These are phyloP conservation scores for Sebastiscus tertius DNA, from an alignment of 2,797 vertebrate species.

Conservation along the genomic window DNA sequence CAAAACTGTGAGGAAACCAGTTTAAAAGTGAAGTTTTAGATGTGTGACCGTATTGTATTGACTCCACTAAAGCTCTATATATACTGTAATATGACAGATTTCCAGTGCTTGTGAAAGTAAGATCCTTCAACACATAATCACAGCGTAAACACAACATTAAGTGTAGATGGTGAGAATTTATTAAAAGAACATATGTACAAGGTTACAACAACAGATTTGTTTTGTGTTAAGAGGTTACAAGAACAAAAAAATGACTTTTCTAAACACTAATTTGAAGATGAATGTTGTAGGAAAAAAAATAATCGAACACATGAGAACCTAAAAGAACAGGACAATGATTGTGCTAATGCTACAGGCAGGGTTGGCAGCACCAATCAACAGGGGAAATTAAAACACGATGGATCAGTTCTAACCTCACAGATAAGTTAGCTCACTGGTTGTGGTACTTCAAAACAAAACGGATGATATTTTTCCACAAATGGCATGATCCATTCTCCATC, in stretches of 20 bases:
- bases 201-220: constrained; percentile 43
- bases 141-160: not conserved
- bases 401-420: constrained; percentile 40
- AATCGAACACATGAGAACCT: constrained; percentile 32
- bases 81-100: not conserved
- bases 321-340: constrained; percentile 68
- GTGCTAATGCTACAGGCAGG: constrained; percentile 92
- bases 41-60: not conserved
- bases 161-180: constrained; percentile 67
- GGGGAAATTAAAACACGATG: not conserved
- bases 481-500: constrained; percentile 31
- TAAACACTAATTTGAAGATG: constrained; percentile 29
- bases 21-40: not conserved
- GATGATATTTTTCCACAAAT: constrained; percentile 11
- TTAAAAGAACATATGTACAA: constrained; percentile 82
- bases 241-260: constrained; percentile 38
- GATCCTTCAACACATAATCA: not conserved
- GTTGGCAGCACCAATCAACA: constrained; percentile 58
- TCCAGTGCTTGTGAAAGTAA: not conserved
- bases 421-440: constrained; percentile 21
- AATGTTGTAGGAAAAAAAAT: not conserved
- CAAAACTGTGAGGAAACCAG: not conserved
- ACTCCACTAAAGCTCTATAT: not conserved
- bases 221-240: constrained; percentile 45
- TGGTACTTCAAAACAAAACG: constrained; percentile 2